Percentiles rank a stretch among this genome's conserved stretches.
phyloP scores from a whole-genome alignment of 1,140 invertebrate species.

The Copidosoma floridanum region DNA sequence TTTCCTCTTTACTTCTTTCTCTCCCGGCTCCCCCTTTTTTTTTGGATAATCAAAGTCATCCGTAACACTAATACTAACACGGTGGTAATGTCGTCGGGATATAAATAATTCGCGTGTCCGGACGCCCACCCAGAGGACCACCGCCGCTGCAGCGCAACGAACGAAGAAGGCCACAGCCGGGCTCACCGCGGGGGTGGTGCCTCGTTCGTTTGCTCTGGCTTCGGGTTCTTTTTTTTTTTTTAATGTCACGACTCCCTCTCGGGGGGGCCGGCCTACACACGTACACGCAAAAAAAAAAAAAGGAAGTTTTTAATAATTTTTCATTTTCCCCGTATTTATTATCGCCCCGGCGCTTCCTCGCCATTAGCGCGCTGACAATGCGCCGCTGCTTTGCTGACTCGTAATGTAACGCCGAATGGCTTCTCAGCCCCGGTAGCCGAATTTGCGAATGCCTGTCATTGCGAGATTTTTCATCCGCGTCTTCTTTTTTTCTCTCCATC shows the following conservation, averaged over 20 bases:
- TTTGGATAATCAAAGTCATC: conserved; percentile 39
- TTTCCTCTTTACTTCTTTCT: too few relatives aligned
- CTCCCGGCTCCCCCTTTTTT: too few relatives aligned
- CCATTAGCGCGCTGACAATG: conserved; percentile 34
- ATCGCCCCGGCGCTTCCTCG: conserved; percentile 54
- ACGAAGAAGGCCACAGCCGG: conserved; percentile 15
- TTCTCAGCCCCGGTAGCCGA: conserved; percentile 18
- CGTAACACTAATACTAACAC: conserved; percentile 57
- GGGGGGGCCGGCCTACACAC: conserved; percentile 54
- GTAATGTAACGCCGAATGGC: background rate
- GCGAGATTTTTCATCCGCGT: conserved; percentile 47
- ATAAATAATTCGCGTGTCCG: conserved; percentile 58
- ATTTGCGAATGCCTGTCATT: conserved; percentile 49
- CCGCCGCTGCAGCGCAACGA: conserved; percentile 38
- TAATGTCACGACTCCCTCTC: conserved; percentile 56
- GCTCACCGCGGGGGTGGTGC: conserved; percentile 13
- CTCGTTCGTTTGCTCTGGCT: conserved; percentile 6
- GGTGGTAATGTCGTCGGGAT: conserved; percentile 58
- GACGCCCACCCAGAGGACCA: conserved; percentile 53
- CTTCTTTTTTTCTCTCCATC: conserved; percentile 26
- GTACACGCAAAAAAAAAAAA: conserved; percentile 58
- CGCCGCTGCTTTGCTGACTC: background rate
- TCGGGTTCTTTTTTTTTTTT: conserved; percentile 44
- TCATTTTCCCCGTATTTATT: conserved; percentile 60
- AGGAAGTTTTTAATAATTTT: conserved; percentile 60